These are phyloP conservation scores for Syrista parreyssii DNA, from an alignment of 2,888 invertebrate genomes.

Conservation along the genomic window DNA sequence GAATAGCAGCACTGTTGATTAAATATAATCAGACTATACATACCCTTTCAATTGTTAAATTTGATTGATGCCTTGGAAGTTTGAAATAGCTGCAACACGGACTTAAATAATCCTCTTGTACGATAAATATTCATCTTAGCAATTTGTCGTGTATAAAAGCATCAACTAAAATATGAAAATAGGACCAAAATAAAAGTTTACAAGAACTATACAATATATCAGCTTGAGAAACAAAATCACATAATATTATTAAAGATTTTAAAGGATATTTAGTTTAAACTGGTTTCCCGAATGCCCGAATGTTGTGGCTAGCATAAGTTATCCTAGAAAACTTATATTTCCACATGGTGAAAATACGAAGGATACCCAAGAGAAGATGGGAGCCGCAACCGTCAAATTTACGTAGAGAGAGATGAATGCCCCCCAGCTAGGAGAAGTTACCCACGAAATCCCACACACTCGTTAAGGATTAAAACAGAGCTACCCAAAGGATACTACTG, in stretches of 20 bases:
- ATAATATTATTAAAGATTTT: neutral
- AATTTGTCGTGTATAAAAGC: neutral
- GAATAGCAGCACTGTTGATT: neutral
- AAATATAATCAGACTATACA: too few species aligned
- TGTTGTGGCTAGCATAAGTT: neutral
- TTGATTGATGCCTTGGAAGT: too few species aligned
- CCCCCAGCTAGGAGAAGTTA: conserved; percentile 7
- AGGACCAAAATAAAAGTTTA: neutral
- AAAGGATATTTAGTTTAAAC: neutral
- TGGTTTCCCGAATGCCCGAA: neutral
- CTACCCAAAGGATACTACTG: neutral
- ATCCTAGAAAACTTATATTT: neutral
- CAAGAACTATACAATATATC: neutral
- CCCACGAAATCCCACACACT: conserved; percentile 19
- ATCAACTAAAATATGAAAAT: neutral
- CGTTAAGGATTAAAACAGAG: conserved; percentile 15
- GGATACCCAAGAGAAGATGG: neutral
- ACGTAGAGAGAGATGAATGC: conserved; percentile 14
- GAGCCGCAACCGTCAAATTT: neutral
- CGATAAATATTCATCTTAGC: neutral
- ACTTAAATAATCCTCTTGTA: neutral
- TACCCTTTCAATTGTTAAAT: too few species aligned
- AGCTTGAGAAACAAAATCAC: neutral
- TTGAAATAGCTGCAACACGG: neutral
- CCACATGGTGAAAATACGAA: neutral